Conservation (phyloP, 1,140 invertebrate genomes). For the Limonius californicus region DNA sequence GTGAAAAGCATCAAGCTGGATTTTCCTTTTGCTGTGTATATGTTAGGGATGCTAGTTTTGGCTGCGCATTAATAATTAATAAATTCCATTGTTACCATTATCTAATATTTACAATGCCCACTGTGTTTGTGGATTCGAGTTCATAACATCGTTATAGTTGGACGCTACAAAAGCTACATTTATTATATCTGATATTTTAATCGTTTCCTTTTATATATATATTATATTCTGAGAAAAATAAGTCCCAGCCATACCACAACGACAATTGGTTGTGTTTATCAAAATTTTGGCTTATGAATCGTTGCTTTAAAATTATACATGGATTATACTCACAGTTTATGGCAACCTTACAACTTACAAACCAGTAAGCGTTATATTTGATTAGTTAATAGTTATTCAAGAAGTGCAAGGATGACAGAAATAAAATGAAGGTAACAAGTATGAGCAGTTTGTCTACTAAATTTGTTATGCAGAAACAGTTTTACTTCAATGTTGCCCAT, state of each 20-base stretch:
- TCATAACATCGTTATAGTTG: slow-evolving; percentile 14
- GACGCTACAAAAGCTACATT: slow-evolving; percentile 25
- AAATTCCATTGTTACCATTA: slow-evolving; percentile 11
- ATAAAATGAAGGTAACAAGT: not conserved
- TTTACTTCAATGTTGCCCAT: no score
- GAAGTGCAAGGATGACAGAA: no score
- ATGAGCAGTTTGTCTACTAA: not conserved
- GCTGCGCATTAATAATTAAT: slow-evolving; percentile 6
- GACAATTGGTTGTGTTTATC: not conserved
- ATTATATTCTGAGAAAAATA: slow-evolving; percentile 4
- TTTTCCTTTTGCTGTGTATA: slow-evolving; percentile 12
- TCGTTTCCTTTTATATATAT: slow-evolving; percentile 17
- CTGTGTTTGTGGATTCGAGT: slow-evolving; percentile 5
- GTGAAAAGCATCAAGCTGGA: not conserved
- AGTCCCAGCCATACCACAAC: slow-evolving; percentile 15
- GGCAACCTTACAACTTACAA: not conserved
- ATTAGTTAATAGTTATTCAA: not conserved
- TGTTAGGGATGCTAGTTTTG: slow-evolving; percentile 6
- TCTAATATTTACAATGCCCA: slow-evolving; percentile 18
- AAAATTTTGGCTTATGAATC: not conserved
- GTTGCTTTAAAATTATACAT: not conserved
- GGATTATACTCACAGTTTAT: not conserved
- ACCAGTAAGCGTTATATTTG: not conserved
- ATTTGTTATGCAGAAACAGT: no score
- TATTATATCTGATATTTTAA: slow-evolving; percentile 1